Conservation (phyloP, 2,113 vertebrate species). For the Saimiri boliviensis region DNA sequence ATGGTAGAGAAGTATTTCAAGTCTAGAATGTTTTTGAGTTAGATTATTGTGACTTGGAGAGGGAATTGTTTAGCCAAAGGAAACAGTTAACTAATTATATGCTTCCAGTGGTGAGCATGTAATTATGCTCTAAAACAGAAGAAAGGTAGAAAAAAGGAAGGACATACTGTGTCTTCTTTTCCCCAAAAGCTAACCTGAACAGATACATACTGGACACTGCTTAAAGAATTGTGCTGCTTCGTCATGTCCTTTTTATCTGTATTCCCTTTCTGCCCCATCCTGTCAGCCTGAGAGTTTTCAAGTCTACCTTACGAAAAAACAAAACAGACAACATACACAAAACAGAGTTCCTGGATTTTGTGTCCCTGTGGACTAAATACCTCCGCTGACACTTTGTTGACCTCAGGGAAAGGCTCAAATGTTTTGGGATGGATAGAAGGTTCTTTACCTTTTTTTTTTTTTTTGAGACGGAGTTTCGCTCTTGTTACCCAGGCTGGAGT, state of each 20-base stretch:
- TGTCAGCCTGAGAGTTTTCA: not conserved
- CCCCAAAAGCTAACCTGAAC: not conserved
- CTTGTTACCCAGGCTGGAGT: too few species aligned
- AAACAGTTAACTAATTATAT: not conserved
- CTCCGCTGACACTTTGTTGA: not conserved
- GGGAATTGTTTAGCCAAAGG: not conserved
- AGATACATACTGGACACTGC: not conserved
- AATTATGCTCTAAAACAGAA: too few species aligned
- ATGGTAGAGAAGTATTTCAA: not conserved
- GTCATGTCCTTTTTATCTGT: not conserved
- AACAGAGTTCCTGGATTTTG: not conserved
- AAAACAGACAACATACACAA: not conserved
- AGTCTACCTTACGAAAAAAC: not conserved
- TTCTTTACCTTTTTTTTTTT: conserved; percentile 19
- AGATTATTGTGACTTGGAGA: not conserved
- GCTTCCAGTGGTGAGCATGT: not conserved
- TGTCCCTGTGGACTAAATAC: not conserved
- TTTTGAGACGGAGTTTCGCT: too few species aligned
- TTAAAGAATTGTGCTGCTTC: not conserved
- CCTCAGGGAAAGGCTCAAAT: not conserved
- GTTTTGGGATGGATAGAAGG: not conserved
- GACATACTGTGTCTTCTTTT: not conserved
- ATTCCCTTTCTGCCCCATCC: not conserved
- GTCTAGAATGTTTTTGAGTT: not conserved
- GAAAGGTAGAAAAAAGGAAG: too few species aligned